phyloP scores from a whole-genome alignment of 2,113 vertebrate species.

The Antennarius striatus region DNA sequence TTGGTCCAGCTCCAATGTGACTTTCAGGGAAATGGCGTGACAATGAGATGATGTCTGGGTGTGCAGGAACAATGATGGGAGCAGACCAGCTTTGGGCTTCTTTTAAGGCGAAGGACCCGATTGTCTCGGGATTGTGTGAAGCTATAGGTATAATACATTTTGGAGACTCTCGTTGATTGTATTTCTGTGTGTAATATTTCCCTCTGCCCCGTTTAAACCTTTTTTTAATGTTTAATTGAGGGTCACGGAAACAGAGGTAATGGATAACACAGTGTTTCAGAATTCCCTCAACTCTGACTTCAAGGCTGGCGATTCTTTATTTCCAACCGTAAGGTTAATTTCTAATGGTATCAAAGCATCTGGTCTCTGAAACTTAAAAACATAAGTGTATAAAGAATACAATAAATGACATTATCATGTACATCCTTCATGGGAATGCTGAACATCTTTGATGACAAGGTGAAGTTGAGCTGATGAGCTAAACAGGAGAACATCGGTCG shows the following conservation, averaged over 20 bases:
- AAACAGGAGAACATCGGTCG: too few species aligned
- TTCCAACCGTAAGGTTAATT: too few species aligned
- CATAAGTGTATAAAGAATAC: too few species aligned
- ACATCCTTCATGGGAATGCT: too few species aligned
- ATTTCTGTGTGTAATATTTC: constrained; percentile 4
- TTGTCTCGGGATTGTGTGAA: background rate
- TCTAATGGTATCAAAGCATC: too few species aligned
- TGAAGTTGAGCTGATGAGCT: too few species aligned
- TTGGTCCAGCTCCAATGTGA: constrained; percentile 29
- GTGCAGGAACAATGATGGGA: constrained; percentile 52
- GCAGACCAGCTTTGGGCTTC: constrained; percentile 53
- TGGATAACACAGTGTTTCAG: constrained; percentile 48
- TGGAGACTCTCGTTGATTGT: background rate
- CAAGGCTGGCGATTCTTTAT: too few species aligned
- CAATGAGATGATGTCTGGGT: constrained; percentile 36
- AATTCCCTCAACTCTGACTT: constrained; percentile 16
- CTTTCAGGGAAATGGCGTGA: constrained; percentile 27
- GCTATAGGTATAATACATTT: too few species aligned
- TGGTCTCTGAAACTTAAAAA: too few species aligned
- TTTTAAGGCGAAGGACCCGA: constrained; percentile 15
- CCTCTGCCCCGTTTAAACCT: constrained; percentile 1
- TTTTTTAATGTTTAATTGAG: constrained; percentile 63
- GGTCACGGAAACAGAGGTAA: constrained; percentile 24
- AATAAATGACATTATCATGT: too few species aligned
- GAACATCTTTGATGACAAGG: too few species aligned